Evolutionary conservation across 2,888 invertebrate genomes (phyloP), one percentile per base, ranked within the genome.

Genomic region (Pseudeuparius sepicola): DNA sequence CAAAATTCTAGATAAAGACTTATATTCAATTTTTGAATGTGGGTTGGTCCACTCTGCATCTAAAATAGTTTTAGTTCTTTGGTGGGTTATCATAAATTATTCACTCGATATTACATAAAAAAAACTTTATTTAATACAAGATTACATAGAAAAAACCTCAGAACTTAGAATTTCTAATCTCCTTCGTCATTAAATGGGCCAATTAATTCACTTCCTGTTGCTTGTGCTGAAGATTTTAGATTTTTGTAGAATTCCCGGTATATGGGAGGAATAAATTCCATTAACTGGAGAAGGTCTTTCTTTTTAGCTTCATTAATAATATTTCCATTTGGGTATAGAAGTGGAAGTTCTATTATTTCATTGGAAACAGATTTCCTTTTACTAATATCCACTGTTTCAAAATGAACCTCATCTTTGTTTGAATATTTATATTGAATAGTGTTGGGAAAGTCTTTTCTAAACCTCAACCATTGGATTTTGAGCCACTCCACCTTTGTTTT

Each of bases 351-450:
- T 16, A 14, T n/a, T 31, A 30, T 35, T 27, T 39, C 34, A 14
- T 26, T 27, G 10, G 24, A 35, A 33, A 24, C 18, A 23, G 39
- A 36, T 36, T 41, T 37, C 20, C 35, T 34, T 31, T 41, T 37
- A 30, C 29, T 31, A n/a, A 42, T 10, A 31, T 43, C 34, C 29
- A 35, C 38, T 15, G 36, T 39, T 32, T 42, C 37, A 36, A 45
- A 42, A 32, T 13, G 13, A 32, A 37, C 24, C 9, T 38, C 36
- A 34, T 44, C 32, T n/a, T 32, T 41, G 30, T 45, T 44, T 23
- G 40, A 43, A 31, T 41, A 41, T 27, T 41, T 38, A 13, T 14
- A 14, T n/a, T 33, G 33, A 25, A 33, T 33, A 14, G n/a, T 15
- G 20, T 14, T n/a, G 12, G 33, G 33, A 15, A 4, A 33, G 15